phyloP scores from a whole-genome alignment of 2,888 invertebrate genomes.

The Microdon myrmicae region DNA sequence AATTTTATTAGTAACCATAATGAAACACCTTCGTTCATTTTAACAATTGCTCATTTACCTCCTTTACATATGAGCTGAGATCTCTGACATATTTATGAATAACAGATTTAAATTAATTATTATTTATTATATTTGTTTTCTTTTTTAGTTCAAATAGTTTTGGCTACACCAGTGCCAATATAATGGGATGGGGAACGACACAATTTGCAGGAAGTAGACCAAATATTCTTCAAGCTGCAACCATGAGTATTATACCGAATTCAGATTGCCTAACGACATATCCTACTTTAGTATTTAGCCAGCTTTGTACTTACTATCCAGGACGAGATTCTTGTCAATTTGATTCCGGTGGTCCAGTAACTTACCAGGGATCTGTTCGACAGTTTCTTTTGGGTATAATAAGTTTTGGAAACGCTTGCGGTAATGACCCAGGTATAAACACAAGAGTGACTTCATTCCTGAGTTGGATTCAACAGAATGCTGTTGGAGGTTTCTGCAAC shows the following conservation, averaged over 20 bases:
- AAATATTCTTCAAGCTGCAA: constrained; percentile 67
- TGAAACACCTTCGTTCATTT: too few species aligned
- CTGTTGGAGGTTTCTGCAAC: constrained; percentile 9
- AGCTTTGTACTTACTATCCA: constrained; percentile 1
- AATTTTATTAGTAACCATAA: too few species aligned
- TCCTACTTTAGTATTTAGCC: neutral
- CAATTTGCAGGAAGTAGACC: constrained; percentile 68
- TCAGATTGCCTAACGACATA: constrained; percentile 11
- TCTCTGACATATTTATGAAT: too few species aligned
- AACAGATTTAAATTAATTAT: too few species aligned
- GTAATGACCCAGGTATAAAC: constrained; percentile 69
- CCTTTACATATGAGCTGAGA: too few species aligned
- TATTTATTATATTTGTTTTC: neutral
- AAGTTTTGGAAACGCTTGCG: constrained; percentile 68
- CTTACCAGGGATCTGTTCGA: constrained; percentile 54
- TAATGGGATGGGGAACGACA: constrained; percentile 70
- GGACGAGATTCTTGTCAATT: constrained; percentile 68
- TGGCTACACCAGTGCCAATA: constrained; percentile 55
- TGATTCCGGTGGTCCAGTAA: constrained; percentile 70
- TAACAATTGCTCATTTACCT: too few species aligned
- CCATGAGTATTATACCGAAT: constrained; percentile 16
- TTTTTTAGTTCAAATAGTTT: constrained; percentile 53
- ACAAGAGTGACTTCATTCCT: constrained; percentile 70
- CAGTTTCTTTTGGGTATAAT: neutral
- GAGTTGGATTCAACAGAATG: constrained; percentile 68